Evolutionary conservation across 2,113 vertebrate species (phyloP), one percentile per base, ranked within the genome.

Genomic region (Nesoenas mayeri): DNA sequence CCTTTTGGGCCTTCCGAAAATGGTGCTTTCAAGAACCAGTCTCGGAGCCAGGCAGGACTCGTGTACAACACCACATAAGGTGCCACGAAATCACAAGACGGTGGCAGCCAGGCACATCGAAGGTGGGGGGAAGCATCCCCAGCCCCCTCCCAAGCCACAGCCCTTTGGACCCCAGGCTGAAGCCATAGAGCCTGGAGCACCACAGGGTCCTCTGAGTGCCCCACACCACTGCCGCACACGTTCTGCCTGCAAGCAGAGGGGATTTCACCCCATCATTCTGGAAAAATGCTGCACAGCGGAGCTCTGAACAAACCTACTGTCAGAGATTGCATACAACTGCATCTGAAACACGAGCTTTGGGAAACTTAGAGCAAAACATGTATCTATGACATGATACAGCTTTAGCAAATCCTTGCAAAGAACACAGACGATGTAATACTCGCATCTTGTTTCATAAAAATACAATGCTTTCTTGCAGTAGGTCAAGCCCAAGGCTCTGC

Each of bases 251-350:
- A 69, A 69, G 57, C 29, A 74, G 51, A 65, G 50, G 40, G 54
- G 54, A 25, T 16, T 21, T n/a, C 58, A n/a, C 0, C 3, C 36
- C 2, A 1, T 32, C 57, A 42, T 7, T 38, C 36, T 12, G 25
- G 58, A 14, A 42, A 81, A 60, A n/a, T 1, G 21, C 57, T 15
- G 62, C 38, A 16, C 34, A 31, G 48, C 61, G 69, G 66, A 57
- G 44, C 51, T 71, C 64, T 12, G 25, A 71, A 51, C 29, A 67
- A 36, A 42, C 1, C 1, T 2, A 3, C 19, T 15, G 32, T 62
- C 47, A 18, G 28, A 3, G 1, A 44, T 9, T 1, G 0, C 2
- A 3, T 11, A 28, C 17, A 6, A 2, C 40, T 50, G 20, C 6
- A 3, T 2, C 36, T 2, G 1, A 54, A 50, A 58, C 32, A 53